Percentiles rank a stretch among this genome's conserved stretches.
phyloP scores from a whole-genome alignment of 1,140 invertebrate species.

The Lordiphosa stackelbergi region DNA sequence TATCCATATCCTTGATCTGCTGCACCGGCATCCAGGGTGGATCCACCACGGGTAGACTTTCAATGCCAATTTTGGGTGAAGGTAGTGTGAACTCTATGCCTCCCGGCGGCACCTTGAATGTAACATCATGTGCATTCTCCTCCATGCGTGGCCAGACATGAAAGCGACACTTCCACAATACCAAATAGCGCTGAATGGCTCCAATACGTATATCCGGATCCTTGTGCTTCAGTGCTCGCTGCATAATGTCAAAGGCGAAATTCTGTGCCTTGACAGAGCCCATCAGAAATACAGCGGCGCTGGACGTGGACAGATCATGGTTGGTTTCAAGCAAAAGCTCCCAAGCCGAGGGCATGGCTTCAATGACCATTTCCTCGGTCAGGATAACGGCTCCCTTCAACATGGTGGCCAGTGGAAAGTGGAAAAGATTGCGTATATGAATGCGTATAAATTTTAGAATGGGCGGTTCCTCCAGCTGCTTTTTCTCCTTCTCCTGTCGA shows the following conservation, averaged over 20 bases:
- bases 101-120: conserved; percentile 98
- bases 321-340: conserved; percentile 91
- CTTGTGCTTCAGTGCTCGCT: conserved; percentile 88
- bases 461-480: conserved; percentile 81
- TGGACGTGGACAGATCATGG: conserved; percentile 85
- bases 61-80: conserved; percentile 98
- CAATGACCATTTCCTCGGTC: conserved; percentile 90
- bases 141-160: conserved; percentile 99
- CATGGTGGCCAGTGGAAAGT: conserved; percentile 91
- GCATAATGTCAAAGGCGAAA: conserved; percentile 92
- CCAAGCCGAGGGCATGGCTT: conserved; percentile 95
- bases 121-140: conserved; percentile 91
- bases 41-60: conserved; percentile 95
- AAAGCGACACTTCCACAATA: conserved; percentile 97
- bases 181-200: conserved; percentile 86
- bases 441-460: conserved; percentile 91
- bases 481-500: conserved; percentile 78
- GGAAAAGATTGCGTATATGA: conserved; percentile 91
- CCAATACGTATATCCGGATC: conserved; percentile 86
- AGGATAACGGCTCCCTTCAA: conserved; percentile 95
- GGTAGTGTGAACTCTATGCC: conserved; percentile 99
- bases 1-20: conserved; percentile 99
- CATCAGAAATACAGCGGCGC: conserved; percentile 94
- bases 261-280: conserved; percentile 93
- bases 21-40: conserved; percentile 99